Evolutionary conservation across 2,113 vertebrate species (phyloP), one percentile per base, ranked within the genome.

Genomic region (Otolemur garnettii): DNA sequence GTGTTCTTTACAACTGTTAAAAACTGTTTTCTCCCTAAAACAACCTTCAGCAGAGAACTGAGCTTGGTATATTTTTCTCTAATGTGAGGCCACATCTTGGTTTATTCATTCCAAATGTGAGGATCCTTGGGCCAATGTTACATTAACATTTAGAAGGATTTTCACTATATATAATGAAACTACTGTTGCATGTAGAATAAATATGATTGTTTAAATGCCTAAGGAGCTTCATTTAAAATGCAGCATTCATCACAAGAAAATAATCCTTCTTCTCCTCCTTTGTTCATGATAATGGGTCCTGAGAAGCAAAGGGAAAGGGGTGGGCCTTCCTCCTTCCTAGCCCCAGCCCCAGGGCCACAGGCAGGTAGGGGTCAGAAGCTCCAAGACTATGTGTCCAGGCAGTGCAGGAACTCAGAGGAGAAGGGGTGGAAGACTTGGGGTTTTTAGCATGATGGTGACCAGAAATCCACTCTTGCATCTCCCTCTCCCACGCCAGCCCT

Each of bases 71-170:
- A 22, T 95, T 89, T 91, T 91, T 79, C 80, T 64, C 42, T 89
- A 91, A 93, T 7, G 30, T 66, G 88, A 95, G 89, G 64, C 57
- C 33, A 71, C 57, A 28, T 97, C 68, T 89, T 86, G 35, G 85
- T 69, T 83, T 97, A 95, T 93, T 95, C 62, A 95, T 94, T 94
- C 71, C 81, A 96, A 93, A 95, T 82, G 45, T 93, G 92, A 96
- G 71, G 42, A 97, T 96, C 59, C 84, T 96, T 91, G 86, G 84
- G 42, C 93, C 97, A 96, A 79, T 35, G 91, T 92, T 94, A 95
- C 93, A 97, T 95, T 96, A 97, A 95, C 95, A 97, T 96, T 97
- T 97, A 97, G 95, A 97, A 96, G 81, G 93, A 94, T 96, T 97
- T 96, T 97, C 95, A 96, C 92, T 95, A 83, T 59, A 94, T 87